Percentiles rank a stretch among this genome's conserved stretches.
Evolutionary conservation across 2,113 vertebrate genomes (phyloP).

Genomic region (Albula goreensis): DNA sequence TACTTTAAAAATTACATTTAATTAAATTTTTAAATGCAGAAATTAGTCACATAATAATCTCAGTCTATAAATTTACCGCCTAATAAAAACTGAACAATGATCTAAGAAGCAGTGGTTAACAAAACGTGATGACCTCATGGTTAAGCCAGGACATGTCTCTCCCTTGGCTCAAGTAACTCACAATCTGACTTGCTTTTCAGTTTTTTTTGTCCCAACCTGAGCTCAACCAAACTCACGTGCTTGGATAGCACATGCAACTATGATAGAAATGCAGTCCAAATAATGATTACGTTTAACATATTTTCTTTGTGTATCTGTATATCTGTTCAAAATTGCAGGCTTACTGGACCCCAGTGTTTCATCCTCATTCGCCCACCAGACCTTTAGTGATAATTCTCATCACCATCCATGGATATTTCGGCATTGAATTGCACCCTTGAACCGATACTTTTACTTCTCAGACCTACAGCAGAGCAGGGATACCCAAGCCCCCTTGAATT

Average conservation of each 20-base stretch:
- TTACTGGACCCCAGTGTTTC: not conserved
- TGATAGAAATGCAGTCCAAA: no score
- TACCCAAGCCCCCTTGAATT: slow-evolving; percentile 30
- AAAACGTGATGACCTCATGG: slow-evolving; percentile 10
- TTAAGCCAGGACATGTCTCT: not conserved
- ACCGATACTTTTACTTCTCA: slow-evolving; percentile 26
- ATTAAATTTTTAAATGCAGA: slow-evolving; percentile 44
- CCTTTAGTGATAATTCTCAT: not conserved
- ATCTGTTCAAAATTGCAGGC: not conserved
- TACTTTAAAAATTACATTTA: no score
- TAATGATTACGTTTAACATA: not conserved
- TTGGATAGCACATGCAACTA: no score
- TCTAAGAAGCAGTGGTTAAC: slow-evolving; percentile 15
- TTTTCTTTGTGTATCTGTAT: not conserved
- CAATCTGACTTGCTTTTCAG: not conserved
- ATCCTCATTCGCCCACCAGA: not conserved
- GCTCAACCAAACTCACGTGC: not conserved
- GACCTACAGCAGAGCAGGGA: slow-evolving; percentile 26
- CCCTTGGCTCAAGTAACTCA: not conserved
- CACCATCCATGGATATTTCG: not conserved
- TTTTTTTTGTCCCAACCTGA: not conserved
- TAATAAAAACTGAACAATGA: slow-evolving; percentile 46
- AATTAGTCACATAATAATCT: slow-evolving; percentile 25
- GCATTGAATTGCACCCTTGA: not conserved
- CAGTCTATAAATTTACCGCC: slow-evolving; percentile 43